Conservation (phyloP, 2,113 vertebrate species). For the Dicentrarchus labrax region DNA sequence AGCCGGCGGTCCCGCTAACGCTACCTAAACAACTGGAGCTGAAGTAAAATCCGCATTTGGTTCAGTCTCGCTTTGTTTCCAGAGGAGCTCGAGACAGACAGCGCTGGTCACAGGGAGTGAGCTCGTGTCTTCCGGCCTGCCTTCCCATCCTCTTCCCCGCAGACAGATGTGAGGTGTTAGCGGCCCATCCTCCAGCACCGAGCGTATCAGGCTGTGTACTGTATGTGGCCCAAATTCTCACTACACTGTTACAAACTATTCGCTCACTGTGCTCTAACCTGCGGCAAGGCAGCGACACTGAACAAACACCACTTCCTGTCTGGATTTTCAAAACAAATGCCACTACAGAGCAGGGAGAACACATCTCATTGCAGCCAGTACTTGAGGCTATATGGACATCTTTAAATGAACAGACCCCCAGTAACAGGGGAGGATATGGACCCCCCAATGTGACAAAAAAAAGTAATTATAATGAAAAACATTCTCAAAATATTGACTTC, state of each 20-base stretch:
- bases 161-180: neutral
- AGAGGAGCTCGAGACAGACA: neutral
- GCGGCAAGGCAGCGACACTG: neutral
- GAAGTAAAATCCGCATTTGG: conserved; percentile 50
- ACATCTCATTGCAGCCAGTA: neutral
- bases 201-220: neutral
- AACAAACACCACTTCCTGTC: conserved; percentile 1
- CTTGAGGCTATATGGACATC: neutral
- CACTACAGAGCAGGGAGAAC: accelerated
- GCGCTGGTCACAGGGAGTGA: too few relatives aligned
- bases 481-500: too few relatives aligned
- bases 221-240: neutral
- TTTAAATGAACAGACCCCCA: neutral
- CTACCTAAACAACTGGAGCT: conserved; percentile 40
- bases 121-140: neutral
- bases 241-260: conserved; percentile 24
- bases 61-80: conserved; percentile 48
- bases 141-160: neutral
- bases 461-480: too few relatives aligned
- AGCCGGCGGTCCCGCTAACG: conserved; percentile 22
- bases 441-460: too few relatives aligned
- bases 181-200: neutral
- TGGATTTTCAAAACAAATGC: conserved; percentile 45
- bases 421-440: neutral
- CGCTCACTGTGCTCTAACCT: neutral